Conservation (phyloP, 2,113 vertebrate genomes). For the Mesitornis unicolor region DNA sequence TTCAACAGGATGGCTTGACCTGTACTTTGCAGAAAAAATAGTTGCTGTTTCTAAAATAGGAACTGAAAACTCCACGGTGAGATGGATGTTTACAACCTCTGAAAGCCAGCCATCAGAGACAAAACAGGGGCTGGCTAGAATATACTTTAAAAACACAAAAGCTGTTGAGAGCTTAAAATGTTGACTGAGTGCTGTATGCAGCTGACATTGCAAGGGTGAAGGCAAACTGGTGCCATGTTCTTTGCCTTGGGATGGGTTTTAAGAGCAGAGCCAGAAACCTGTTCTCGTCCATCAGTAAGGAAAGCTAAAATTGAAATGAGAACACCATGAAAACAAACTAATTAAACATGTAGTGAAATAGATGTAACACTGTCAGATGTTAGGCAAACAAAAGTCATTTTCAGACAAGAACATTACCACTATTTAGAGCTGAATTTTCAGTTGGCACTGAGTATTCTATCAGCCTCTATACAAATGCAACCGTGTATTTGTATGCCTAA, state of each 20-base stretch:
- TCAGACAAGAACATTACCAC: not conserved
- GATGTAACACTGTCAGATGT: not conserved
- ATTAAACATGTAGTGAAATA: constrained; percentile 16
- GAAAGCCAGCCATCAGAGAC: constrained; percentile 24
- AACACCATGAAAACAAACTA: constrained; percentile 39
- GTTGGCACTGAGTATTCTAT: not conserved
- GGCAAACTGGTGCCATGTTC: not conserved
- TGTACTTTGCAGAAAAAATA: not conserved
- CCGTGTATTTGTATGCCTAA: not conserved
- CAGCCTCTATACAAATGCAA: not conserved
- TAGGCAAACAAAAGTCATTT: constrained; percentile 1
- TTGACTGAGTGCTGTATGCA: not conserved
- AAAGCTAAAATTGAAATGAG: not conserved
- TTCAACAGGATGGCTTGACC: not conserved
- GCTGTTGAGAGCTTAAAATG: constrained; percentile 32
- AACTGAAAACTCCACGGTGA: not conserved
- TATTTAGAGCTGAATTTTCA: not conserved
- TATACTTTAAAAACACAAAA: constrained; percentile 11
- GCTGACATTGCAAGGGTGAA: constrained; percentile 24
- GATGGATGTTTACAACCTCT: not conserved
- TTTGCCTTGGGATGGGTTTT: not conserved
- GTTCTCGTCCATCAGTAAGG: not conserved
- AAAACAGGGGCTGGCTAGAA: not conserved
- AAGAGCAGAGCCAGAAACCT: not conserved
- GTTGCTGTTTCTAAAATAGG: not conserved